Evolutionary conservation across 1,140 invertebrate species (phyloP), one percentile per base, ranked within the genome.

Genomic region (Zaprionus camerounensis): DNA sequence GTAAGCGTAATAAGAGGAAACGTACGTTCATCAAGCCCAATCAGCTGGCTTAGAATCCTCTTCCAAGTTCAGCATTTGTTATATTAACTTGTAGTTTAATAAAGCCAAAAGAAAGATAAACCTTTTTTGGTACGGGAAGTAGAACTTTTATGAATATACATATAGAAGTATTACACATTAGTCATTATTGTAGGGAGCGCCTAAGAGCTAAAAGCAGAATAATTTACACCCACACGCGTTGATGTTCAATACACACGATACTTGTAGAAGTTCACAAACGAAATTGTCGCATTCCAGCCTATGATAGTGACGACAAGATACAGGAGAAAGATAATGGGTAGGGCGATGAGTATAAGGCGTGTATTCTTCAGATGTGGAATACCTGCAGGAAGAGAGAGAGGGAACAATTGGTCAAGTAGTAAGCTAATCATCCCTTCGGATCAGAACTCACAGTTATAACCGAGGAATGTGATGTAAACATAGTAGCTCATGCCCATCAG

Each of bases 391-490:
- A 70, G 70, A 64, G 62, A 70, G 56, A 20, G 26, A 26, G 11
- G 11, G 15, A 56, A 15, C 15, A 34, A n/a, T 63, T 17, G 12
- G 22, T 34, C 3, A 22, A 12, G n/a, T 9, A 26, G 22, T 55
- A 34, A 34, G 9, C 49, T 31, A 3, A 2, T 15, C 1, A 12
- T 61, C 11, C 53, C 22, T 17, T 31, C 11, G 53, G 63, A 2
- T 5, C 1, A 20, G 15, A 22, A 95, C 96, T 96, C 93, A 98
- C 97, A 97, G 93, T 97, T 98, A 92, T 99, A 99, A 76, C 99
- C 99, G 71, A 99, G 94, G 93, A 99, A 99, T 56, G 98, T 99
- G 76, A 99, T 99, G 91, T 99, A 99, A 71, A 99, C 94, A 90
- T 99, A 99, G 93, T 99, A 99, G 68, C 96, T 94, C 69, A 97